Percentiles rank a stretch among this genome's conserved stretches.
These are phyloP conservation scores for Cantharis flavilabris DNA, from an alignment of 2,888 invertebrate species.

Conservation along the genomic window DNA sequence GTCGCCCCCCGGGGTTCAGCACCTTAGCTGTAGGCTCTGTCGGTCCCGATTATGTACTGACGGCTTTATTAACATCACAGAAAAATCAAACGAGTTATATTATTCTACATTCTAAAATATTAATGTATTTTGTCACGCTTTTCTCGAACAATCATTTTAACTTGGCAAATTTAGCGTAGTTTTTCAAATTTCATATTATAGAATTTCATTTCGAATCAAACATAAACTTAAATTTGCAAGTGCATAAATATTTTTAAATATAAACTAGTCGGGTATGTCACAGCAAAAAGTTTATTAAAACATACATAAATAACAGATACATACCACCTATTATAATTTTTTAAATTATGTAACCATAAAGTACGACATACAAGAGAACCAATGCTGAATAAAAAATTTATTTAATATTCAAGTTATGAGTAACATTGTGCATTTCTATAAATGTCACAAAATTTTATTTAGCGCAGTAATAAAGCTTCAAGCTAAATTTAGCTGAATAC, in stretches of 20 bases:
- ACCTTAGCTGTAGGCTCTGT: slow-evolving; percentile 43
- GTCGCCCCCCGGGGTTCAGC: slow-evolving; percentile 48
- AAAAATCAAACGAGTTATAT: slow-evolving; percentile 40
- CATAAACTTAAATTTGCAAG: neutral
- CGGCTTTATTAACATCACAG: slow-evolving; percentile 44
- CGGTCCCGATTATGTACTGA: slow-evolving; percentile 45
- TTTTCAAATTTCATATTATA: neutral
- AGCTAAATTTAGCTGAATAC: slow-evolving; percentile 4
- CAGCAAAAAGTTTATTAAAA: slow-evolving; percentile 11
- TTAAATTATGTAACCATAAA: slow-evolving; percentile 19
- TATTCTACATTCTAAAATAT: slow-evolving; percentile 34
- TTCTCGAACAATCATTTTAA: slow-evolving; percentile 2
- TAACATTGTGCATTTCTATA: slow-evolving; percentile 7
- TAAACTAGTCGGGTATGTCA: slow-evolving; percentile 4
- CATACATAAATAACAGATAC: slow-evolving; percentile 14
- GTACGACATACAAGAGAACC: slow-evolving; percentile 15
- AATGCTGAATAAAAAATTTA: slow-evolving; percentile 16
- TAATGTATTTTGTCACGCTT: slow-evolving; percentile 26
- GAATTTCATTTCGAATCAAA: neutral
- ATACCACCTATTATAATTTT: slow-evolving; percentile 1
- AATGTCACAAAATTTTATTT: slow-evolving; percentile 18
- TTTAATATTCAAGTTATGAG: slow-evolving; percentile 21
- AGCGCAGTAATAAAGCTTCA: slow-evolving; percentile 10
- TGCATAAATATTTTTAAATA: neutral
- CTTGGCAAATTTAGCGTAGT: neutral